Evolutionary conservation across 2,113 vertebrate species (phyloP).

Genomic region (Irena cyanogastra): DNA sequence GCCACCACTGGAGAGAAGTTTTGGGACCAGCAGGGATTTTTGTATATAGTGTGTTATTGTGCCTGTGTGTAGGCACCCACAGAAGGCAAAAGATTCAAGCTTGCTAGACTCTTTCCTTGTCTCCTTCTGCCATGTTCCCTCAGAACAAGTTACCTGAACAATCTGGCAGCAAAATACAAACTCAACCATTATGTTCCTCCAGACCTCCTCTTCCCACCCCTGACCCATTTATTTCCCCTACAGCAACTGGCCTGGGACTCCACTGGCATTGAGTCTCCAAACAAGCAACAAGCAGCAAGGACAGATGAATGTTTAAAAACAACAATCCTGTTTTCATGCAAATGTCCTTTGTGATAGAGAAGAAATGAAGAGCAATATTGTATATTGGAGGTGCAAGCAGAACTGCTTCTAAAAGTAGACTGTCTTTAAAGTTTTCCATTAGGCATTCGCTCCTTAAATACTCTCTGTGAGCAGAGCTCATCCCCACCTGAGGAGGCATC

Average conservation of each 20-base stretch:
- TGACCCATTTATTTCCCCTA: not conserved
- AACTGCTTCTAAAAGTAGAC: not conserved
- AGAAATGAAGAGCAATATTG: not conserved
- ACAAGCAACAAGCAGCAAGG: not conserved
- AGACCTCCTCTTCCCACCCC: not conserved
- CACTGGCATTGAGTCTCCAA: not conserved
- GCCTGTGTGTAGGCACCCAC: not conserved
- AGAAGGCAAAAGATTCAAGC: not conserved
- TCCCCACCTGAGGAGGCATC: not conserved
- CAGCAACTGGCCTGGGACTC: not conserved
- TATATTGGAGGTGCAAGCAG: not conserved
- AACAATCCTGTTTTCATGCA: not conserved
- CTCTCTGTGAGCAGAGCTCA: not conserved
- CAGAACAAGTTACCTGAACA: not conserved
- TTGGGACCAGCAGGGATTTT: not conserved
- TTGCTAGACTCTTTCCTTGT: not conserved
- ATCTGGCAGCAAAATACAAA: not conserved
- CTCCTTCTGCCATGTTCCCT: not conserved
- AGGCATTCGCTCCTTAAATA: not conserved
- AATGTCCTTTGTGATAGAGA: not conserved
- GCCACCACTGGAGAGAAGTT: not conserved
- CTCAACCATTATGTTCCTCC: accelerated
- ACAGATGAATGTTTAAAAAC: not conserved
- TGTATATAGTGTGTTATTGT: not conserved
- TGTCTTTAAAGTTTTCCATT: conserved; percentile 24